Evolutionary conservation across 2,888 invertebrate genomes (phyloP), one percentile per base, ranked within the genome.

Genomic region (Ptychoptera albimana): DNA sequence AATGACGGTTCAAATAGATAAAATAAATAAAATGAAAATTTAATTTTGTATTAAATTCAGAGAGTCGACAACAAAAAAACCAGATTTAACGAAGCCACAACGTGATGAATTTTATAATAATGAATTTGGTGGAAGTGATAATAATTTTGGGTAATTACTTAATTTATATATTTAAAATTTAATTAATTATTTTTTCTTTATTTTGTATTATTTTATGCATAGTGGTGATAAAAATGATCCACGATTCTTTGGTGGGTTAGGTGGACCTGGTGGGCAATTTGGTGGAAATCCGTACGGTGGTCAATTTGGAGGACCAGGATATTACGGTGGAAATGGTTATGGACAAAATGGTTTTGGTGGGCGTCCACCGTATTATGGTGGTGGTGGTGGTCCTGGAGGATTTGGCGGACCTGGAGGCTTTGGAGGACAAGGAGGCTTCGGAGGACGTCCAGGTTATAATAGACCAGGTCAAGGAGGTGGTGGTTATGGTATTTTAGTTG

Each of bases 401-500:
- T 37, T 43, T 8, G 34, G 37, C 35, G 12, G 11, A 46, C 46
- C 15, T 32, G 40, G 50, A 11, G 15, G 3, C 2, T 41, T 41
- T 32, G 41, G 41, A 4, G 31, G 47, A 43, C 42, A 42, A 6
- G 48, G 48, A 46, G 34, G 43, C 37, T 37, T 43, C 8, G 32
- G 39, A 31, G 12, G 11, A 46, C 46, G 12, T 34, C 37, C 50
- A 12, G 16, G 5, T 2, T 42, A 34, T 35, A 32, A 32, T 12
- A 12, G 42, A 16, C 16, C 40, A 12, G 40, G 40, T 31, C 31
- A 15, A 14, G 32, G 32, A 30, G 34, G 34, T 16, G 4, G 46
- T 15, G 48, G 48, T 13, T 55, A 56, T 47, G 56, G 55, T 32
- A 46, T 57, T 16, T 47, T 56, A 30, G 51, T 54, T 39, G 70